Conservation (phyloP, 2,888 invertebrate species). For the Cephus spinipes region DNA sequence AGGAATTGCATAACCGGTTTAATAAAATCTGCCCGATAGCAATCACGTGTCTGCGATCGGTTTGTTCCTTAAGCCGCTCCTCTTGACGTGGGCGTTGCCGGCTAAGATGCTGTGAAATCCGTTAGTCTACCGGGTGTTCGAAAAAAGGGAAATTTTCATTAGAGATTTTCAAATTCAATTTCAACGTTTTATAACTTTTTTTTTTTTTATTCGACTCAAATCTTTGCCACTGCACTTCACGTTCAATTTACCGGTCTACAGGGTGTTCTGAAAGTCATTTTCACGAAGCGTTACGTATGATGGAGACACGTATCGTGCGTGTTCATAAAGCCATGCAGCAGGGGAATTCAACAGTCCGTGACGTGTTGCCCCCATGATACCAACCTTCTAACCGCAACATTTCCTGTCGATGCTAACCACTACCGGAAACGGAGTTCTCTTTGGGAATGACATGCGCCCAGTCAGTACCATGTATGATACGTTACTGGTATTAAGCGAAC, state of each 20-base stretch:
- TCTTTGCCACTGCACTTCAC: neutral
- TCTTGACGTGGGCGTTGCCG: neutral
- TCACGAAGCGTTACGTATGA: conserved; percentile 19
- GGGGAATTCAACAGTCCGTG: conserved; percentile 42
- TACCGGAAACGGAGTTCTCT: neutral
- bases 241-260: neutral
- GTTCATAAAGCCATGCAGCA: conserved; percentile 43
- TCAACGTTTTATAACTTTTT: neutral
- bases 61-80: neutral
- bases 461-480: neutral
- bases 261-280: conserved; percentile 5
- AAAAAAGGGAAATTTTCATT: neutral
- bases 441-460: neutral
- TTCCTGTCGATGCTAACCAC: conserved; percentile 42
- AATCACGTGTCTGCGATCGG: neutral
- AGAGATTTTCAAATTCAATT: too few relatives aligned
- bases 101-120: neutral
- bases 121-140: neutral
- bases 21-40: neutral
- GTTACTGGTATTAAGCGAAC: neutral
- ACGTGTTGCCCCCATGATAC: conserved; percentile 36
- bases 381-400: conserved; percentile 36
- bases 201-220: neutral
- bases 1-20: neutral
- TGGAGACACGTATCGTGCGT: conserved; percentile 26